Conservation (phyloP, 92 coral and sea anemone genomes). For the Epizoanthus illoricatus region DNA sequence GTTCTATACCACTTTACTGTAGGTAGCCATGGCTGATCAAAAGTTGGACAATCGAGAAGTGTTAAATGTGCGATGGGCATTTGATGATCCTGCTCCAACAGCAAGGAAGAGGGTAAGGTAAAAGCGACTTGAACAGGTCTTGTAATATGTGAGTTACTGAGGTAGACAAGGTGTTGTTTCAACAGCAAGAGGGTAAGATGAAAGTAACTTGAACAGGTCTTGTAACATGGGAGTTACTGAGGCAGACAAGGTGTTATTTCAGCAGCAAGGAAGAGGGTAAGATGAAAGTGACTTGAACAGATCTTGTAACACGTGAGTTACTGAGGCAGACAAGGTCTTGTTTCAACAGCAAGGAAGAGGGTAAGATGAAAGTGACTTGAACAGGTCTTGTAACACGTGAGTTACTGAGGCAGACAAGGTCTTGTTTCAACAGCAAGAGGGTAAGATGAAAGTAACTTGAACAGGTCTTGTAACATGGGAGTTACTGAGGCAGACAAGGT, state of each 20-base stretch:
- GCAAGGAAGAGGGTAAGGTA: constrained; percentile 71
- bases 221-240: background rate
- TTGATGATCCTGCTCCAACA: constrained; percentile 92
- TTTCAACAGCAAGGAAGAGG: constrained; percentile 78
- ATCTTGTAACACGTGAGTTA: background rate
- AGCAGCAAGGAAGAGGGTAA: constrained; percentile 75
- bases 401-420: background rate
- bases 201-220: background rate
- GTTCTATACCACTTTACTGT: background rate
- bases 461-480: too few relatives aligned
- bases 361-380: constrained; percentile 29
- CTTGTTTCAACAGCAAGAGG: too few relatives aligned
- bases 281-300: background rate
- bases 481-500: too few relatives aligned
- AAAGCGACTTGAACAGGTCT: background rate
- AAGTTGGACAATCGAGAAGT: constrained; percentile 77
- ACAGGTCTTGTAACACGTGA: too few relatives aligned
- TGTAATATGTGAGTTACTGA: background rate
- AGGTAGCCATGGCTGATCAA: constrained; percentile 98
- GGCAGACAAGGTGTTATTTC: constrained; percentile 52
- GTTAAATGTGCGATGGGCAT: constrained; percentile 96
- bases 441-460: too few relatives aligned
- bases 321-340: constrained; percentile 11
- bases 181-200: constrained; percentile 72
- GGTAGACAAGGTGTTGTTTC: constrained; percentile 55